A percentile compares a stretch with the other conserved stretches of the same genome.
These are phyloP conservation scores for Hippocampus guttulatus DNA, from an alignment of 2,113 vertebrate genomes.

Conservation along the genomic window DNA sequence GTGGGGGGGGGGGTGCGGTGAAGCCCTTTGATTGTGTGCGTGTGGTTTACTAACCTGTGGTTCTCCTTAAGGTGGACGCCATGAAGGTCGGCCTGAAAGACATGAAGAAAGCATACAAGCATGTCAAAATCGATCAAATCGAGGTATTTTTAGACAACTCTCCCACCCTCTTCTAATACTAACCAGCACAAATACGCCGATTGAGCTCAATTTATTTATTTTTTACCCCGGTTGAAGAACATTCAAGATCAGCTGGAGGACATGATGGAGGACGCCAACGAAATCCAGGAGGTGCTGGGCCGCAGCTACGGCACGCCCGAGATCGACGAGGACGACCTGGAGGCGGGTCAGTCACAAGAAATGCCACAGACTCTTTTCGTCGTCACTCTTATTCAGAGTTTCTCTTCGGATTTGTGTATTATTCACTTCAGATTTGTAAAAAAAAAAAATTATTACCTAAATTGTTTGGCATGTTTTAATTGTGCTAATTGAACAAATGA, in stretches of 20 bases:
- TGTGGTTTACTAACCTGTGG: no score
- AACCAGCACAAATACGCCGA: neutral
- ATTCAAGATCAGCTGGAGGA: constrained; percentile 94
- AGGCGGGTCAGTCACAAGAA: constrained; percentile 79
- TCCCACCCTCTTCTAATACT: neutral
- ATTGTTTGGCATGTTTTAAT: no score
- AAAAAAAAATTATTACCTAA: no score
- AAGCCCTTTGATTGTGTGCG: neutral
- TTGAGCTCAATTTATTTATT: no score
- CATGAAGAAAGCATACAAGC: constrained; percentile 98
- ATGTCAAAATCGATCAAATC: constrained; percentile 94
- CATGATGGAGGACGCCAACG: constrained; percentile 98
- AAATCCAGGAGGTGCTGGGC: constrained; percentile 89
- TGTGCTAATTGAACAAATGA: no score
- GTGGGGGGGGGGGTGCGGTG: no score
- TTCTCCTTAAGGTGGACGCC: constrained; percentile 84
- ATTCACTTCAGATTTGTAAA: no score
- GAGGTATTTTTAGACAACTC: constrained; percentile 73
- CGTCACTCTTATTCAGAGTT: neutral
- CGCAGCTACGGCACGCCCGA: constrained; percentile 95
- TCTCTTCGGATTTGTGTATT: no score
- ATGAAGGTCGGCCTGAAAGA: constrained; percentile 97
- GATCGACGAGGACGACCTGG: constrained; percentile 92
- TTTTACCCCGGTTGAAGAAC: constrained; percentile 68
- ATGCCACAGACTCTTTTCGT: neutral